Evolutionary conservation across 2,797 vertebrate genomes (phyloP).

Genomic region (Thamnophis elegans): DNA sequence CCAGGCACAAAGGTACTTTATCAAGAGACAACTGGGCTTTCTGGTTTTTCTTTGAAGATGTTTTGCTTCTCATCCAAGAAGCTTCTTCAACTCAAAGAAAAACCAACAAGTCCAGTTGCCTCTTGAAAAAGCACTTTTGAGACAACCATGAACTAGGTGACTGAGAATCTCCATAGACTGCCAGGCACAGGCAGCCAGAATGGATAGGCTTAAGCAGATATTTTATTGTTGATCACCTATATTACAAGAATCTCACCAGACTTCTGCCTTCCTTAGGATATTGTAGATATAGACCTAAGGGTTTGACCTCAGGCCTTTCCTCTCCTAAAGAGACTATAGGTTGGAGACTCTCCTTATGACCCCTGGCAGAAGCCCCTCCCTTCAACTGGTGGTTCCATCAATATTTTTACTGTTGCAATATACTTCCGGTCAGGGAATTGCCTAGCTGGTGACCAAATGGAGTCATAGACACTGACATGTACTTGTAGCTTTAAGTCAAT

Average conservation of each 20-base stretch:
- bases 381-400: neutral
- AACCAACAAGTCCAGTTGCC: neutral
- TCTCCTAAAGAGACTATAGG: neutral
- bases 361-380: neutral
- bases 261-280: neutral
- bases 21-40: neutral
- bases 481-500: neutral
- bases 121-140: neutral
- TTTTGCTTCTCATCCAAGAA: neutral
- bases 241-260: neutral
- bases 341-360: neutral
- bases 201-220: neutral
- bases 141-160: neutral
- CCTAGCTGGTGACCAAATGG: neutral
- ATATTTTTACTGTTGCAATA: neutral
- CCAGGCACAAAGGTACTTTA: neutral
- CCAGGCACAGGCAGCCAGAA: neutral
- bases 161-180: neutral
- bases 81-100: neutral
- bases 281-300: neutral
- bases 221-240: neutral
- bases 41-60: neutral
- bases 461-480: neutral
- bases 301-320: neutral
- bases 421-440: neutral